phyloP scores from a whole-genome alignment of 2,888 invertebrate genomes.

The Trilocha varians region DNA sequence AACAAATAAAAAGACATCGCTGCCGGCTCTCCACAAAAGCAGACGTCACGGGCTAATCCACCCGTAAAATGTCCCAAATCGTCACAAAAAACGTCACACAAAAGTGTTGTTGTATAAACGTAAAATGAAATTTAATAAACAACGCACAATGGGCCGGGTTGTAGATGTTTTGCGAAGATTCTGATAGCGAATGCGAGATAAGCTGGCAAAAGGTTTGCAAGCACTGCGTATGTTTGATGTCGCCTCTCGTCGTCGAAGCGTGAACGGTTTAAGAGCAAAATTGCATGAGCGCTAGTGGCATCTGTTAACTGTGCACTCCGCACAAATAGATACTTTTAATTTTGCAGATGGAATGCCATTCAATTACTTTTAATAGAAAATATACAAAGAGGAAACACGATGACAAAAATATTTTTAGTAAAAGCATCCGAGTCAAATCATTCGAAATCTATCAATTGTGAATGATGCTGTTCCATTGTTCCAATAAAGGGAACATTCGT shows the following conservation, averaged over 20 bases:
- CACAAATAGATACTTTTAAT: constrained; percentile 67
- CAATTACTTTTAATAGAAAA: constrained; percentile 26
- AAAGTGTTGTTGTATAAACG: constrained; percentile 71
- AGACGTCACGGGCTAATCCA: constrained; percentile 62
- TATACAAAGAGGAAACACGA: constrained; percentile 19
- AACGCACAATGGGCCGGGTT: constrained; percentile 55
- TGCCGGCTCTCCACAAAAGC: constrained; percentile 48
- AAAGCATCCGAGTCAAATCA: too few species aligned
- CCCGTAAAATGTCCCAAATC: constrained; percentile 72
- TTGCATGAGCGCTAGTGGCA: constrained; percentile 62
- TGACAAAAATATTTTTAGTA: too few species aligned
- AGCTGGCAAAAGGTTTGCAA: constrained; percentile 69
- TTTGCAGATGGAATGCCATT: constrained; percentile 63
- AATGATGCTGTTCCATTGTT: too few species aligned
- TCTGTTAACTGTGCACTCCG: constrained; percentile 61
- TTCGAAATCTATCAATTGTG: too few species aligned
- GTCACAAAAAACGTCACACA: constrained; percentile 64
- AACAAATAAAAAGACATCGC: constrained; percentile 60
- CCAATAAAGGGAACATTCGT: too few species aligned
- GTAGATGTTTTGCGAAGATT: constrained; percentile 61
- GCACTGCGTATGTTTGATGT: constrained; percentile 66
- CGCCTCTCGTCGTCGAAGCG: constrained; percentile 65
- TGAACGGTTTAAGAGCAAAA: constrained; percentile 66
- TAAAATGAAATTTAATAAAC: constrained; percentile 74
- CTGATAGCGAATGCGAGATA: constrained; percentile 68